Evolutionary conservation across 1,140 invertebrate genomes (phyloP).

Genomic region (Tenebrio molitor): DNA sequence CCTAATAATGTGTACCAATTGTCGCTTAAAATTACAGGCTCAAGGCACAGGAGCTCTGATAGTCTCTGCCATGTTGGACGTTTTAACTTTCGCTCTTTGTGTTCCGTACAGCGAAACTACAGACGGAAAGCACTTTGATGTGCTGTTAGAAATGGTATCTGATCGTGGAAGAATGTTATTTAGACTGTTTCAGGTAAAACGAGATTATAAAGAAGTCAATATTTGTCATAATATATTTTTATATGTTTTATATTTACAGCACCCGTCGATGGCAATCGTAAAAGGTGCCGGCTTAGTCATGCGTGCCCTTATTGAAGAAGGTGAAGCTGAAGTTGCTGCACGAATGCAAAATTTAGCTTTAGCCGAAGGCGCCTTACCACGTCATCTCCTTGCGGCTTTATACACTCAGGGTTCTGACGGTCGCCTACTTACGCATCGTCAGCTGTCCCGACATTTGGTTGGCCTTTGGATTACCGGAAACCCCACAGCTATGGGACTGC

Average conservation of each 20-base stretch:
- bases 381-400: constrained; percentile 93
- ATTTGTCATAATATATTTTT: constrained; percentile 6
- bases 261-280: constrained; percentile 97
- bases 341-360: constrained; percentile 97
- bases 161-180: constrained; percentile 91
- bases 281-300: constrained; percentile 98
- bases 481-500: constrained; percentile 89
- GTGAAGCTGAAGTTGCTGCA: constrained; percentile 88
- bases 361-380: constrained; percentile 96
- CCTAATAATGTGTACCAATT: no score
- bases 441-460: constrained; percentile 96
- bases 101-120: constrained; percentile 99
- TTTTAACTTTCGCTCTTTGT: constrained; percentile 98
- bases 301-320: constrained; percentile 98
- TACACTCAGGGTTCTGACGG: constrained; percentile 86
- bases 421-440: constrained; percentile 86
- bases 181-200: constrained; percentile 88
- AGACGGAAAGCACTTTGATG: constrained; percentile 97
- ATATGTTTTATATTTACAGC: constrained; percentile 69
- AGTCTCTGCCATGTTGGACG: constrained; percentile 96
- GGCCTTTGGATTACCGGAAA: constrained; percentile 98
- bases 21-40: no score
- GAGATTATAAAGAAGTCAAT: background rate
- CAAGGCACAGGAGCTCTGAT: constrained; percentile 85
- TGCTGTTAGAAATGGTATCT: constrained; percentile 93